Conservation (phyloP, 2,797 vertebrate genomes). For the Okamejei kenojei region DNA sequence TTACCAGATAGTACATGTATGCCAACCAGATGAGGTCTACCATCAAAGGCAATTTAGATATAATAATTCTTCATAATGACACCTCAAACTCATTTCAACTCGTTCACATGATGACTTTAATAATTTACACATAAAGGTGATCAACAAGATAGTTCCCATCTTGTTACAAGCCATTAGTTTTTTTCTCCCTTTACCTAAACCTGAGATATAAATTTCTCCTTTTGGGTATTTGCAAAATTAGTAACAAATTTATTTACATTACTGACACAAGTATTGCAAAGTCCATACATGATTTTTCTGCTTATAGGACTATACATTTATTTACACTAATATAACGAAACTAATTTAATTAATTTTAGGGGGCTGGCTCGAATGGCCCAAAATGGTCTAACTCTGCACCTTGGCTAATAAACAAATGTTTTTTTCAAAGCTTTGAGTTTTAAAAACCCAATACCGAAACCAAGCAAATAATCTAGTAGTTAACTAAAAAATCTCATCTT, state of each 20-base stretch:
- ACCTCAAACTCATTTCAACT: neutral
- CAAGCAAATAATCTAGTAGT: neutral
- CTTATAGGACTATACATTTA: neutral
- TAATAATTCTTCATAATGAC: neutral
- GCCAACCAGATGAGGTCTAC: neutral
- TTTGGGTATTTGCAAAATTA: neutral
- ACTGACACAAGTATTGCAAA: neutral
- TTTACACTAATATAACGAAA: neutral
- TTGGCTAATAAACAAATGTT: too few relatives aligned
- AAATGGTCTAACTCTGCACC: too few relatives aligned
- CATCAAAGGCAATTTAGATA: neutral
- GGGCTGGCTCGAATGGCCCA: too few relatives aligned
- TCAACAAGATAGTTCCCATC: neutral
- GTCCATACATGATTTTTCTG: neutral
- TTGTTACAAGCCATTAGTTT: too few relatives aligned
- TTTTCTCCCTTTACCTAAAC: neutral
- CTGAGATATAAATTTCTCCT: neutral
- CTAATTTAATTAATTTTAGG: too few relatives aligned
- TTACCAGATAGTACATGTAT: neutral
- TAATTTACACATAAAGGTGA: neutral
- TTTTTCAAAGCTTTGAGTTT: neutral
- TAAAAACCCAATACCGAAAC: too few relatives aligned
- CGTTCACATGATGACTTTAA: neutral
- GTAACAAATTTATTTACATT: neutral
- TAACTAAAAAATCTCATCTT: too few relatives aligned